A percentile compares a stretch with the other conserved stretches of the same genome.
These are phyloP conservation scores for Platyrinchus mystaceus DNA, from an alignment of 2,797 vertebrate genomes.

Conservation along the genomic window DNA sequence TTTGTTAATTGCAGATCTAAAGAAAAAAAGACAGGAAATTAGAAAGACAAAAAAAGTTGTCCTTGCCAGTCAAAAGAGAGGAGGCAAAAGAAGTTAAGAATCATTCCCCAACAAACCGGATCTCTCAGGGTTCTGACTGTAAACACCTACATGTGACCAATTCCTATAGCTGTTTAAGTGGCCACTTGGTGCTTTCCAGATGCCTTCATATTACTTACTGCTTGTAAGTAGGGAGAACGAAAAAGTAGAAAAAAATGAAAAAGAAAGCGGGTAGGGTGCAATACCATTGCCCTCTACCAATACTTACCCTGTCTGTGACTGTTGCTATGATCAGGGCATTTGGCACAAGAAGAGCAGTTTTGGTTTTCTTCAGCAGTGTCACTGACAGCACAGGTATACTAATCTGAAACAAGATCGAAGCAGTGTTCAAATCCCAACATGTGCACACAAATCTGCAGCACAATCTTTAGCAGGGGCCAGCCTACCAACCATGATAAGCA, in stretches of 20 bases:
- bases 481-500: background rate
- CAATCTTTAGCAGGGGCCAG: background rate
- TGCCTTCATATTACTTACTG: background rate
- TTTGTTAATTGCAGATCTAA: background rate
- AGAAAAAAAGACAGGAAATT: background rate
- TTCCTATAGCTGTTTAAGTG: background rate
- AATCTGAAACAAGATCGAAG: slow-evolving; percentile 80
- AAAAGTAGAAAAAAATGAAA: background rate
- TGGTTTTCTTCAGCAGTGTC: slow-evolving; percentile 93
- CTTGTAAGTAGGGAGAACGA: background rate
- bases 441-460: background rate
- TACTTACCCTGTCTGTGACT: slow-evolving; percentile 85
- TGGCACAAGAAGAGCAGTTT: slow-evolving; percentile 94
- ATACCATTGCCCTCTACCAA: accelerated
- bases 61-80: background rate
- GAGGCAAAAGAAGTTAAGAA: background rate
- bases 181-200: background rate
- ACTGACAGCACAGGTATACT: slow-evolving; percentile 88
- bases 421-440: background rate
- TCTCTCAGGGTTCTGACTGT: background rate
- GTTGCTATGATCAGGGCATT: slow-evolving; percentile 92
- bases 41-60: background rate
- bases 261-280: background rate
- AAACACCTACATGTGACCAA: background rate
- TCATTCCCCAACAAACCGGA: background rate